Percentiles rank a stretch among this genome's conserved stretches.
Evolutionary conservation across 2,113 vertebrate species (phyloP).

Genomic region (Synodontis membranacea): DNA sequence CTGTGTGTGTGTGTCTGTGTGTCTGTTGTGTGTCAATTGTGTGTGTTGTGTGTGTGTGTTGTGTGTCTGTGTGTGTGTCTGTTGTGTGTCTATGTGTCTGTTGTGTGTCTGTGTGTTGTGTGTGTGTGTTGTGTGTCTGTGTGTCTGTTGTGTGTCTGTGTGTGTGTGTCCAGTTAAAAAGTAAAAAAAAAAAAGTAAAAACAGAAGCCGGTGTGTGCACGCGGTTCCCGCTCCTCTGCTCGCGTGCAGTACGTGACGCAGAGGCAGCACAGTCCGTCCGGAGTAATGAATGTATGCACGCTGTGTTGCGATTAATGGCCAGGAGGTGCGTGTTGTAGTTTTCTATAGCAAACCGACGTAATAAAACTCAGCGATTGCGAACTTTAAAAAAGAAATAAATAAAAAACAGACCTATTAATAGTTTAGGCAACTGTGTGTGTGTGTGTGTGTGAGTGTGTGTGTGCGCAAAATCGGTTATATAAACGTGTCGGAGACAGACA

Average conservation of each 20-base stretch:
- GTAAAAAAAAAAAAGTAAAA: no score
- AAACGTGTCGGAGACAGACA: constrained; percentile 18
- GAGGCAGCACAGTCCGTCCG: neutral
- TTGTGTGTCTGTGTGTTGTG: no score
- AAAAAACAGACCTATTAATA: neutral
- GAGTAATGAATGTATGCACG: neutral
- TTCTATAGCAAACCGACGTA: neutral
- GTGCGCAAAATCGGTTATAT: neutral
- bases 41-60: no score
- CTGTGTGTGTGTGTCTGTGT: no score
- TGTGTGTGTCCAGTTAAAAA: no score
- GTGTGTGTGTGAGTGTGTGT: neutral
- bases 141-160: no score
- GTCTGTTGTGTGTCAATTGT: no score
- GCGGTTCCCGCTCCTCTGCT: neutral
- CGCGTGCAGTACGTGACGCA: constrained; percentile 48
- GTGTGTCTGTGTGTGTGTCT: no score
- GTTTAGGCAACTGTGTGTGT: neutral
- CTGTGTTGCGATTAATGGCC: no score
- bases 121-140: no score
- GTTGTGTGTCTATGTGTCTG: no score
- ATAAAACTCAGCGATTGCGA: neutral
- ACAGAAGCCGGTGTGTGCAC: no score
- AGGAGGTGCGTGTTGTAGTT: neutral
- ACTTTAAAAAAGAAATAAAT: neutral